Evolutionary conservation across 2,113 vertebrate species (phyloP), one percentile per base, ranked within the genome.

Genomic region (Apodemus sylvaticus): DNA sequence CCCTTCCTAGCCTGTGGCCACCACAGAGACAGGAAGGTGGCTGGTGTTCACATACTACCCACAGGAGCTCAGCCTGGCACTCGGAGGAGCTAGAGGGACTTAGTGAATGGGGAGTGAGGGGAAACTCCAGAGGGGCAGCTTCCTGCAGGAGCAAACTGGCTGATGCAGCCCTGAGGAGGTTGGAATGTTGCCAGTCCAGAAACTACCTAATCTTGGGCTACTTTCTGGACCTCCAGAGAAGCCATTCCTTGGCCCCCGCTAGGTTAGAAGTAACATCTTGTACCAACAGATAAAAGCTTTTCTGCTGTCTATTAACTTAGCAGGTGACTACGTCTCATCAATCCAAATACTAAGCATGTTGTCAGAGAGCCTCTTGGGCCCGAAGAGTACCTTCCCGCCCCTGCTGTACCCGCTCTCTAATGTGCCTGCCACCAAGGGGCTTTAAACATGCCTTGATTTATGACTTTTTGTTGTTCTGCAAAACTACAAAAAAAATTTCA

Each of bases 1-100:
- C n/a, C 31, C 51, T 88, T 29, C 0, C 11, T 4, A 42, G 78
- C 24, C 62, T 0, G 6, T 39, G 66, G 45, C 39, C 36, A 3
- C 31, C 3, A 20, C 70, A 39, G 42, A 90, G 60, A 66, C 42
- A 48, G 36, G 73, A 11, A 6, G 5, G 0, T 1, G 4, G 1
- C 36, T 24, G 4, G 3, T 2, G 4, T 42, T 36, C 1, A 17
- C 0, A 3, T 31, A 88, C 77, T 20, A 0, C 2, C 91, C 77
- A 2, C 34, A 8, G 39, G 34, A 4, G 0, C 29, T 19, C 58
- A 20, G 62, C 51, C 83, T 36, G 85, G 88, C 85, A 13, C 86
- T 12, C 39, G 62, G 6, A 0, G 0, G 48, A 7, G 74, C 42
- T 73, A 26, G 12, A 34, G 68, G 48, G 17, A 48, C 39, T 16